These are phyloP conservation scores for Malurus melanocephalus DNA, from an alignment of 2,113 vertebrate species.

Conservation along the genomic window DNA sequence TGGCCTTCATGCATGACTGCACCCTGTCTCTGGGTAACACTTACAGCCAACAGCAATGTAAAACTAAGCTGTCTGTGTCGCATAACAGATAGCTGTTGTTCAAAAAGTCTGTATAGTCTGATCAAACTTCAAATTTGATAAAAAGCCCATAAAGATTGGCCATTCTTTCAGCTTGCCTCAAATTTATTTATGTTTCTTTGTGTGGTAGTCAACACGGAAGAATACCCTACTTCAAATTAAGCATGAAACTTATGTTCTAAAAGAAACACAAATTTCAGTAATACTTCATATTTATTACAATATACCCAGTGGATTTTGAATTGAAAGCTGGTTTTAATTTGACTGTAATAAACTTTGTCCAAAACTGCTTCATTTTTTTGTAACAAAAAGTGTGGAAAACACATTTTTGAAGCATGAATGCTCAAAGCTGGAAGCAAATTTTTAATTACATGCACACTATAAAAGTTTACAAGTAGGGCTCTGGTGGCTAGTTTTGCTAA, in stretches of 20 bases:
- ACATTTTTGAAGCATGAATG: not conserved
- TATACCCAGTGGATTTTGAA: not conserved
- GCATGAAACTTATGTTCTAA: not conserved
- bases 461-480: slow-evolving; percentile 4
- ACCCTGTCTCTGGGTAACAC: not conserved
- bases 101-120: not conserved
- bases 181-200: not conserved
- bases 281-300: not conserved
- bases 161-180: not conserved
- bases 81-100: not conserved
- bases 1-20: not conserved
- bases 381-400: not conserved
- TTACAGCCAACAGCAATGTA: not conserved
- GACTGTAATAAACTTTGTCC: not conserved
- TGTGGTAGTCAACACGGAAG: not conserved
- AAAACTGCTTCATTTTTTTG: not conserved
- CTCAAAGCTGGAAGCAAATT: slow-evolving; percentile 15
- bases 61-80: not conserved
- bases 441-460: not conserved
- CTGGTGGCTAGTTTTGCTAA: slow-evolving; percentile 22
- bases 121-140: not conserved
- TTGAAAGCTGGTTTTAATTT: not conserved
- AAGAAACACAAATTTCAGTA: not conserved
- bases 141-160: not conserved
- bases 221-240: not conserved